Conservation (phyloP, 2,797 vertebrate genomes). For the Phalanger gymnotis region DNA sequence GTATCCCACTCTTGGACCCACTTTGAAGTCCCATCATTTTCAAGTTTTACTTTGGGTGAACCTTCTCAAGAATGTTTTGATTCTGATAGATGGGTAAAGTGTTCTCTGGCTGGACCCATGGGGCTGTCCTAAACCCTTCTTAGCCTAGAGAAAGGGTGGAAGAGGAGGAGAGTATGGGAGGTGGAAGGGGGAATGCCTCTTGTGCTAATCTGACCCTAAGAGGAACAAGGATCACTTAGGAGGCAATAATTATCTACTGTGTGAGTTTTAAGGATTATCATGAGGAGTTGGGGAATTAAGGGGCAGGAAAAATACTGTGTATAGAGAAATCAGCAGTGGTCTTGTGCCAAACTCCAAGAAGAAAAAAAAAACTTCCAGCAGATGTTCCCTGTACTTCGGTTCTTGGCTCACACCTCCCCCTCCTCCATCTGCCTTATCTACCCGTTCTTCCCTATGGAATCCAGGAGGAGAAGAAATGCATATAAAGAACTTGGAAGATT, state of each 20-base stretch:
- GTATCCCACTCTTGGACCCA: background rate
- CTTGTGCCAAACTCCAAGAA: background rate
- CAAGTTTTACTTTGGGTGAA: constrained; percentile 16
- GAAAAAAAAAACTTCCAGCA: background rate
- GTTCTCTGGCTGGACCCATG: background rate
- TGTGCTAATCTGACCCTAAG: no score
- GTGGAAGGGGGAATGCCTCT: background rate
- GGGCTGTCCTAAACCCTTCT: background rate
- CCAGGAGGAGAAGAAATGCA: background rate
- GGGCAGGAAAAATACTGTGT: background rate
- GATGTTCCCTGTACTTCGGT: background rate
- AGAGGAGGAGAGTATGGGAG: no score
- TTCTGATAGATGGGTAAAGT: background rate
- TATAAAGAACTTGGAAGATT: background rate
- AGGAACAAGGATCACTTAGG: background rate
- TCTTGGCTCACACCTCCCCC: background rate
- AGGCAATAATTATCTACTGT: background rate
- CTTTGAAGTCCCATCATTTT: background rate
- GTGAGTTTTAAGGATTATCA: background rate
- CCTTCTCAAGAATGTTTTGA: constrained; percentile 1
- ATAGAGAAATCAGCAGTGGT: background rate
- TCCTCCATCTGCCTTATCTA: background rate
- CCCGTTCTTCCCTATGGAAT: background rate
- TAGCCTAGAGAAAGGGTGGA: background rate
- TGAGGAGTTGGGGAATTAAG: background rate